Base-by-base conservation (phyloP, 2,113 vertebrate species). In the Charadrius vociferus region DNA sequence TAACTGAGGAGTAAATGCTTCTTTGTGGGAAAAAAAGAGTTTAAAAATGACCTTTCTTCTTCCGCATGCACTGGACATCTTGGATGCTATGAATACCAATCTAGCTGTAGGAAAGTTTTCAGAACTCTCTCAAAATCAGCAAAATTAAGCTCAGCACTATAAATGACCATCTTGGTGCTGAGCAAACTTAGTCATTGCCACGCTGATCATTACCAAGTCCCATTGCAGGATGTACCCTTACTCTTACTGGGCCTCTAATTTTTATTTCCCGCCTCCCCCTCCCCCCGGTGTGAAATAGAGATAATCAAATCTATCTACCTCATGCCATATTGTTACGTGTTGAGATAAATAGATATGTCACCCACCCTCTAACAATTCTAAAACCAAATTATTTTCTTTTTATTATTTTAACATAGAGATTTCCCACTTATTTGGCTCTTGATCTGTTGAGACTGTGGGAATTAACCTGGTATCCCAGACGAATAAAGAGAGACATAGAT, bases 211-310 rank as follows among this genome's bases (percentile, higher is more conserved):
- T 75, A 72, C 4, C 3, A 59, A 45, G 8, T 14, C 17, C 6
- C 11, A 68, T 68, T 68, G 16, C 20, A 56, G 20, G 19, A 29
- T 9, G 10, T 36, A 16, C 4, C 3, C 3, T 39, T 55, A 27
- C 1, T 16, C 3, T 58, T 43, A 56, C 7, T 24, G 36, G 26
- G 7, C 36, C 0, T n/a, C 1, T 4, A n/a, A n/a, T 7, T 49
- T 19, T 50, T 14, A 30, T 37, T 39, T 12, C 2, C 45, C n/a
- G n/a, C n/a, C n/a, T n/a, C n/a, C n/a, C n/a, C n/a, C n/a, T n/a
- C n/a, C n/a, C n/a, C n/a, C 45, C 15, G 3, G 4, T 30, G 5
- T 62, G 21, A 63, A 63, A 39, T 10, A 65, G 4, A 45, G 80
- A 66, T 4, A 78, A 34, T 14, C 1, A 62, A 32, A 56, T 70